phyloP scores from a whole-genome alignment of 2,888 invertebrate species.

The Stegana nigrithorax region DNA sequence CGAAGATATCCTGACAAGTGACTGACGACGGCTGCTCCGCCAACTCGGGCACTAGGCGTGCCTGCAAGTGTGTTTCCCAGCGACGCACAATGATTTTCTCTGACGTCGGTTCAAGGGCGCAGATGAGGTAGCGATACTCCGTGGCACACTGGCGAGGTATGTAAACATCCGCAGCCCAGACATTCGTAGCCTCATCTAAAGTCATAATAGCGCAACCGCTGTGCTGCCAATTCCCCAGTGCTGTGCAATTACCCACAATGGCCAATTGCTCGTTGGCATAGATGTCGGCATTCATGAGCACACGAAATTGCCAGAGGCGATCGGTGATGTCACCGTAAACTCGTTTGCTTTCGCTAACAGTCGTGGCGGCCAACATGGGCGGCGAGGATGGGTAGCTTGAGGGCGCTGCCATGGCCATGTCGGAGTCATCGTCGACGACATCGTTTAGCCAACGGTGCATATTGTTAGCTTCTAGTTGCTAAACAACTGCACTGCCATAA shows the following conservation, averaged over 20 bases:
- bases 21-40: conserved; percentile 40
- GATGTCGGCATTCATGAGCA: conserved; percentile 70
- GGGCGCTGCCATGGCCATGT: conserved; percentile 57
- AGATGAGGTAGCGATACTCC: conserved; percentile 82
- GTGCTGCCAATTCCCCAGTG: conserved; percentile 80
- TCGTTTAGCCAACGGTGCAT: conserved; percentile 79
- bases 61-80: conserved; percentile 84
- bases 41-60: conserved; percentile 73
- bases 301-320: conserved; percentile 71
- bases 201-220: conserved; percentile 72
- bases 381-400: conserved; percentile 30
- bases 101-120: conserved; percentile 74
- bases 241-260: conserved; percentile 76
- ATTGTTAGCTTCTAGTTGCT: conserved; percentile 20
- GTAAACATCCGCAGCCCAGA: conserved; percentile 75
- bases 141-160: conserved; percentile 78
- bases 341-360: conserved; percentile 24
- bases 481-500: not conserved
- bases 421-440: conserved; percentile 69
- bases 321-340: conserved; percentile 47
- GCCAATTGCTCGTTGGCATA: conserved; percentile 76
- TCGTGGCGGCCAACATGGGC: conserved; percentile 48
- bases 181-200: conserved; percentile 66
- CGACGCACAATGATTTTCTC: conserved; percentile 74
- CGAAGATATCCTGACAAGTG: conserved; percentile 74